Percentiles rank a stretch among this genome's conserved stretches.
Evolutionary conservation across 2,113 vertebrate genomes (phyloP).

Genomic region (Chaetodon auriga): DNA sequence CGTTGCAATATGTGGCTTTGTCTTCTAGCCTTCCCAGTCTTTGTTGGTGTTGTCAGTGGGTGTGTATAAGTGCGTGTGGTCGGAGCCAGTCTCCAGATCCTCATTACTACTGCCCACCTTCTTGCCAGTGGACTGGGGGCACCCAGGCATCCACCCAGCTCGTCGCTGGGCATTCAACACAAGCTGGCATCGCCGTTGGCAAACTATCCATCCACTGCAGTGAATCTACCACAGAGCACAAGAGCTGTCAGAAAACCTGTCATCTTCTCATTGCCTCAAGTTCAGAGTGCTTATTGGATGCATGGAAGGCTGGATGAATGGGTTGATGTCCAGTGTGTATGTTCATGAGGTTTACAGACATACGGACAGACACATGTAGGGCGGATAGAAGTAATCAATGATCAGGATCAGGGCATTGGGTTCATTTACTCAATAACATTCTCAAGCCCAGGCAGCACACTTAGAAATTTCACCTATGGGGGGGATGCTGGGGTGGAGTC

Average conservation of each 20-base stretch:
- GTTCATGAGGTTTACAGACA: not conserved
- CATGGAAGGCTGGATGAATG: not conserved
- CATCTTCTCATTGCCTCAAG: constrained; percentile 24
- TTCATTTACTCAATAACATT: not conserved
- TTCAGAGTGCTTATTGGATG: constrained; percentile 33
- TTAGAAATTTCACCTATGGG: too few species aligned
- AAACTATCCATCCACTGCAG: constrained; percentile 35
- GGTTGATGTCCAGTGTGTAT: not conserved
- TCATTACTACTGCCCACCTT: constrained; percentile 62
- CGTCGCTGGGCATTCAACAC: constrained; percentile 52
- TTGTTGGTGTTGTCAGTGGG: constrained; percentile 4
- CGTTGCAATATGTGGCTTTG: constrained; percentile 7
- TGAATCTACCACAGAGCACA: constrained; percentile 37
- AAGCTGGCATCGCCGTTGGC: constrained; percentile 60
- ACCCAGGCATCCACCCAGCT: constrained; percentile 63
- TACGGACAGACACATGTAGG: not conserved
- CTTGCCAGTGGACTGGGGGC: constrained; percentile 65
- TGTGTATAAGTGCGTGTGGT: constrained; percentile 26
- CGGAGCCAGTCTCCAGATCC: constrained; percentile 61
- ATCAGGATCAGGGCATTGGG: not conserved
- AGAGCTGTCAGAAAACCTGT: constrained; percentile 51
- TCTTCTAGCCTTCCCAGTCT: not conserved
- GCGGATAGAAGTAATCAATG: not conserved
- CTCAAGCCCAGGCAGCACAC: too few species aligned
- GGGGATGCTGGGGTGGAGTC: not conserved